Conservation (phyloP, 2,888 invertebrate genomes). For the Sylvicola cinctus region DNA sequence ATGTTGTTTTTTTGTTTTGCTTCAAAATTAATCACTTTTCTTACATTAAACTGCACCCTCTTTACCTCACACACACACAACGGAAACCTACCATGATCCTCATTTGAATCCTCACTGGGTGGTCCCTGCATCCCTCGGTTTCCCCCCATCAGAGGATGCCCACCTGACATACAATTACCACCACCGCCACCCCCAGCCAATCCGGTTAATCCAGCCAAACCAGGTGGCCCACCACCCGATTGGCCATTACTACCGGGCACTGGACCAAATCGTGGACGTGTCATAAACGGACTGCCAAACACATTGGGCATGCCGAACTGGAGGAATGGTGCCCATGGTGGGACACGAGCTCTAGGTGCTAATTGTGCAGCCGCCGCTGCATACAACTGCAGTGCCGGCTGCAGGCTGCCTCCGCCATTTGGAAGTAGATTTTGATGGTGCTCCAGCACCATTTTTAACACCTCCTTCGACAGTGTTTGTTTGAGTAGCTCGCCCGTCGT, state of each 20-base stretch:
- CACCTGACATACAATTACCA: conserved; percentile 11
- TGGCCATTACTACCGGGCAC: conserved; percentile 21
- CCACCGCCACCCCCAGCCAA: conserved; percentile 15
- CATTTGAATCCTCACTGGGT: conserved; percentile 33
- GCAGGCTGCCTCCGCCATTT: conserved; percentile 33
- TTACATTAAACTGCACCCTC: too few relatives aligned
- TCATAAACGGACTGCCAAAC: conserved; percentile 17
- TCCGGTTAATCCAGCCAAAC: conserved; percentile 11
- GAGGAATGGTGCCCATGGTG: conserved; percentile 38
- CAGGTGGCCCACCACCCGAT: conserved; percentile 17
- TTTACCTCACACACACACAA: too few relatives aligned
- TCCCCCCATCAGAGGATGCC: conserved; percentile 10
- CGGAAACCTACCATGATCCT: conserved; percentile 26
- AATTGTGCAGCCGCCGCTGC: conserved; percentile 42
- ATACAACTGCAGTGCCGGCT: conserved; percentile 47
- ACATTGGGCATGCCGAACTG: conserved; percentile 26
- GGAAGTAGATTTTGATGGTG: conserved; percentile 16
- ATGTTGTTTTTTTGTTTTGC: too few relatives aligned
- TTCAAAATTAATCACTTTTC: too few relatives aligned
- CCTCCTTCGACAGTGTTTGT: too few relatives aligned
- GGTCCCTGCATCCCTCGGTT: conserved; percentile 23
- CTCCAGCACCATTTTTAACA: conserved; percentile 38
- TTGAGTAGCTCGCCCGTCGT: too few relatives aligned
- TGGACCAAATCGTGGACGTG: conserved; percentile 19
- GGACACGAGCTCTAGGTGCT: conserved; percentile 27